phyloP scores from a whole-genome alignment of 2,797 vertebrate species.

The Platyrinchus mystaceus region DNA sequence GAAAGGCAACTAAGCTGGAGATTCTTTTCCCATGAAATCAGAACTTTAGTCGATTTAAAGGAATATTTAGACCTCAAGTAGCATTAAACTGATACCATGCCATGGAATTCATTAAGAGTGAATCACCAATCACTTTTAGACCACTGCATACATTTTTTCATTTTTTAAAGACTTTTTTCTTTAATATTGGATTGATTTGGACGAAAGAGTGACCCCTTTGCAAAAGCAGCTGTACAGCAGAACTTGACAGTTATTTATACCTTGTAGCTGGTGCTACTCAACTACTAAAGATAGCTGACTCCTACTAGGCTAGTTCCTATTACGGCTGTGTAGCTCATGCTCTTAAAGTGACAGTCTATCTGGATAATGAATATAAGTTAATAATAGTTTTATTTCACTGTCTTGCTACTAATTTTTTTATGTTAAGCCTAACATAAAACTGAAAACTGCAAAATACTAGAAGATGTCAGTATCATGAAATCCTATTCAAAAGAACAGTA shows the following conservation, averaged over 20 bases:
- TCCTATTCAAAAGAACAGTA: background rate
- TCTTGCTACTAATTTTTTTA: background rate
- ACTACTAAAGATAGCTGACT: conserved; percentile 41
- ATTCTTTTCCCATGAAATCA: background rate
- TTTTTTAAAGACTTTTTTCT: background rate
- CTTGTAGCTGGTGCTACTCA: background rate
- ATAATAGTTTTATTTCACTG: background rate
- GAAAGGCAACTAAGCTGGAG: background rate
- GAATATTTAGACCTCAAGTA: background rate
- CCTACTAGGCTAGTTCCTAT: conserved; percentile 10
- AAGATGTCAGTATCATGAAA: background rate
- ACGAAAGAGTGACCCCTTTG: background rate
- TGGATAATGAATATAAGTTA: background rate
- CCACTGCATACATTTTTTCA: background rate
- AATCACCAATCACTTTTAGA: background rate
- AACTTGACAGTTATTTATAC: conserved; percentile 32
- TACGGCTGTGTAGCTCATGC: background rate
- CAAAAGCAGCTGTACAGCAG: background rate
- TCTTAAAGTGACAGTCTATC: background rate
- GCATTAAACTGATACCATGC: background rate
- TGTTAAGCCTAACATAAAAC: background rate
- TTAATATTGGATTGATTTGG: background rate
- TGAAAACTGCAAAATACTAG: background rate
- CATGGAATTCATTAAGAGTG: background rate
- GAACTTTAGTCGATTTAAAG: background rate